Conservation (phyloP, 2,888 invertebrate genomes). For the Trissoscelio sp. region DNA sequence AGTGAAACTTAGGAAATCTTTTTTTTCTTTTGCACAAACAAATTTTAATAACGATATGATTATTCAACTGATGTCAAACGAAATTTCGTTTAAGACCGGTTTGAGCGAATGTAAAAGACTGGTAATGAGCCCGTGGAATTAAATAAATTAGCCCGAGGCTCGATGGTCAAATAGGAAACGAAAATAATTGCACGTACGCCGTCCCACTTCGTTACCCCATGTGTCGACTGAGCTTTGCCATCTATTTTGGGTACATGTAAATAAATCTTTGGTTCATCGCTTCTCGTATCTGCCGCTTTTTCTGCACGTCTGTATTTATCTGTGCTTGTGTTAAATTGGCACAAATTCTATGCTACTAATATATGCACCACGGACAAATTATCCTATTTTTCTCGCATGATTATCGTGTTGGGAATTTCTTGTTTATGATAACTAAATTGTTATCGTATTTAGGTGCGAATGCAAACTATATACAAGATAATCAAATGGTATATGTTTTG, state of each 20-base stretch:
- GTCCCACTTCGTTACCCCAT: conserved; percentile 72
- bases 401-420: conserved; percentile 10
- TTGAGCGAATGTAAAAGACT: conserved; percentile 10
- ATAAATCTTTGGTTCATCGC: conserved; percentile 71
- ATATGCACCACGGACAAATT: conserved; percentile 42
- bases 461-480: too few species aligned
- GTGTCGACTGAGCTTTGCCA: conserved; percentile 64
- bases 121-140: conserved; percentile 35
- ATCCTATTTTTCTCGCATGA: conserved; percentile 37
- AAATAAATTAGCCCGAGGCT: conserved; percentile 28
- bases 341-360: conserved; percentile 52
- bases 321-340: conserved; percentile 53
- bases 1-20: not conserved
- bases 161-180: conserved; percentile 60
- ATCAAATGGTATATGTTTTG: too few species aligned
- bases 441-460: too few species aligned
- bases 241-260: conserved; percentile 67
- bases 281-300: conserved; percentile 70
- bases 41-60: not conserved
- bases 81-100: conserved; percentile 3
- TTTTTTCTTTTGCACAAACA: too few species aligned
- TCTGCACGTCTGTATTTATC: conserved; percentile 48
- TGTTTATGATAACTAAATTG: not conserved
- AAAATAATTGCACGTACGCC: conserved; percentile 73
- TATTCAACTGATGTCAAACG: not conserved